These are phyloP conservation scores for Bagarius yarrelli DNA, from an alignment of 2,113 vertebrate genomes.

Conservation along the genomic window DNA sequence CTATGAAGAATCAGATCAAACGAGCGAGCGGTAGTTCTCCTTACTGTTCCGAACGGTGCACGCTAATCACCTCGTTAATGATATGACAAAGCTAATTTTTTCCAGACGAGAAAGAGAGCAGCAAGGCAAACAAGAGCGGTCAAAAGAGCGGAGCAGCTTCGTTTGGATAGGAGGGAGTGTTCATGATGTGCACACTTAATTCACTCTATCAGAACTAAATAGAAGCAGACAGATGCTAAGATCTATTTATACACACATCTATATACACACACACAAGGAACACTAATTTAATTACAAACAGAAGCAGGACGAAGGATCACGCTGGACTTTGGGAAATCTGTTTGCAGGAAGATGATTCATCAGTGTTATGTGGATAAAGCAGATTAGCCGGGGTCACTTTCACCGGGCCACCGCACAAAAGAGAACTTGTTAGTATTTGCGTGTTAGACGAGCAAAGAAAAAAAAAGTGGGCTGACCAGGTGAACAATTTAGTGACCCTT, in stretches of 20 bases:
- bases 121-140: slow-evolving; percentile 46
- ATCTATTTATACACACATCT: background rate
- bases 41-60: slow-evolving; percentile 25
- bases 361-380: slow-evolving; percentile 36
- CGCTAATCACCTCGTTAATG: slow-evolving; percentile 48
- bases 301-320: slow-evolving; percentile 21
- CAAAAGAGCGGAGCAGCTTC: slow-evolving; percentile 23
- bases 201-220: slow-evolving; percentile 55
- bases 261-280: slow-evolving; percentile 8
- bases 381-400: slow-evolving; percentile 34
- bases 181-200: slow-evolving; percentile 47
- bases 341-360: slow-evolving; percentile 34
- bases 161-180: slow-evolving; percentile 39
- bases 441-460: background rate
- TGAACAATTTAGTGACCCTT: slow-evolving; percentile 47
- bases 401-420: slow-evolving; percentile 17
- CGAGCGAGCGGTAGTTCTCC: background rate
- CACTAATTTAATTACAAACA: slow-evolving; percentile 53
- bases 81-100: slow-evolving; percentile 37
- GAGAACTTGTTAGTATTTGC: background rate
- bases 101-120: slow-evolving; percentile 39
- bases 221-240: slow-evolving; percentile 50
- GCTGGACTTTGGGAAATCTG: slow-evolving; percentile 24
- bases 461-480: background rate
- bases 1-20: slow-evolving; percentile 13